Conservation (phyloP, 1,140 invertebrate species). For the Ooceraea biroi region DNA sequence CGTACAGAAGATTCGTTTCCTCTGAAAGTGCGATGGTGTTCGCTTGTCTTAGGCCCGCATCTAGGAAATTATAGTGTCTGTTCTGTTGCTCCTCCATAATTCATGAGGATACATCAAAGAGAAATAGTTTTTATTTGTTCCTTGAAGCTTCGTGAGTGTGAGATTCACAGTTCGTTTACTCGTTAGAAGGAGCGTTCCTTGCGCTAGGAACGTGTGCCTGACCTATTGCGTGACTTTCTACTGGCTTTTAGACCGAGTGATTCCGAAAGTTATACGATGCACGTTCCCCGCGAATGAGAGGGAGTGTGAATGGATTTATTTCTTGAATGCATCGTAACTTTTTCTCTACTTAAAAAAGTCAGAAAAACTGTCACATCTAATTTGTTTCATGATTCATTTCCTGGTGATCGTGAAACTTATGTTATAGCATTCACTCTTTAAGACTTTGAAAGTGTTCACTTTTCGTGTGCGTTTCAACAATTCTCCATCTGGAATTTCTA, state of each 20-base stretch:
- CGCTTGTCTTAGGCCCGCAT: too few species aligned
- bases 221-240: slow-evolving; percentile 28
- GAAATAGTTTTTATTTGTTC: slow-evolving; percentile 3
- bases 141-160: not conserved
- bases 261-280: not conserved
- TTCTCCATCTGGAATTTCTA: not conserved
- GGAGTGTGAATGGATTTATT: not conserved
- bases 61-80: too few species aligned
- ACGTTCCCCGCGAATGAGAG: not conserved
- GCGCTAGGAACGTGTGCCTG: slow-evolving; percentile 6
- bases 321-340: not conserved
- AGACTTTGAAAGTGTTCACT: not conserved
- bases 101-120: not conserved
- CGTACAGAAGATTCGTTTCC: too few species aligned
- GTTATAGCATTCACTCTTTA: not conserved
- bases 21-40: too few species aligned
- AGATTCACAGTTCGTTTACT: not conserved
- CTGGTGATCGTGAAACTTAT: not conserved
- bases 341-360: not conserved
- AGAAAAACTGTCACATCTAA: not conserved
- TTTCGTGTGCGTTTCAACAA: not conserved
- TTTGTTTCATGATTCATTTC: not conserved
- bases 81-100: not conserved
- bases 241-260: not conserved
- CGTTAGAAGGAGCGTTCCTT: too few species aligned